These are phyloP conservation scores for Lysandra bellargus DNA, from an alignment of 2,888 invertebrate species.

Conservation along the genomic window DNA sequence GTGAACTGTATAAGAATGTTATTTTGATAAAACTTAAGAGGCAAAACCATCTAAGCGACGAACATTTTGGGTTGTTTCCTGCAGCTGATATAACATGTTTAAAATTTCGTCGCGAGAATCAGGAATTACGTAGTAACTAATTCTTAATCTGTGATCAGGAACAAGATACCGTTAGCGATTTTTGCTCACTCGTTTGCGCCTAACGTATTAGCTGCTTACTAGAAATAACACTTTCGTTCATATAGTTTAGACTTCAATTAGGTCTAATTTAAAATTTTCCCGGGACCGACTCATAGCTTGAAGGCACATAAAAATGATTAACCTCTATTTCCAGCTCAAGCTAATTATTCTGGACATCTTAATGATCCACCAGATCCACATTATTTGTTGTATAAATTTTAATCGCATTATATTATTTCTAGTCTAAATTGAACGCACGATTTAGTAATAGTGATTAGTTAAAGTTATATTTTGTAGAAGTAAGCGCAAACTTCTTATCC, in stretches of 20 bases:
- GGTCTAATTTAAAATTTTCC: background rate
- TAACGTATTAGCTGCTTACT: background rate
- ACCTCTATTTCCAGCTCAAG: background rate
- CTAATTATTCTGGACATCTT: background rate
- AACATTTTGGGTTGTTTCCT: no score
- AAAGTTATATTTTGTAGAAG: no score
- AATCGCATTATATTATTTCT: background rate
- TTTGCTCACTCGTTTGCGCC: background rate
- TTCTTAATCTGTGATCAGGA: no score
- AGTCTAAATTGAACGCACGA: background rate
- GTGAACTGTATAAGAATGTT: no score
- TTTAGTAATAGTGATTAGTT: no score
- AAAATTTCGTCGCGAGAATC: no score
- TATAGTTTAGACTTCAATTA: background rate
- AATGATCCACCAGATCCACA: background rate
- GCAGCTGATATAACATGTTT: no score
- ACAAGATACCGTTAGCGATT: no score
- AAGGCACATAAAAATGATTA: background rate
- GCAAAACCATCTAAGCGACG: no score
- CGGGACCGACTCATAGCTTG: background rate
- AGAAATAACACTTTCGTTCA: background rate
- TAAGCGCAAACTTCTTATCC: no score
- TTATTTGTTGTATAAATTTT: background rate
- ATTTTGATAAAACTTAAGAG: no score
- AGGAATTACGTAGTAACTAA: no score